phyloP scores from a whole-genome alignment of 2,113 vertebrate genomes.

The Hiodon alosoides region DNA sequence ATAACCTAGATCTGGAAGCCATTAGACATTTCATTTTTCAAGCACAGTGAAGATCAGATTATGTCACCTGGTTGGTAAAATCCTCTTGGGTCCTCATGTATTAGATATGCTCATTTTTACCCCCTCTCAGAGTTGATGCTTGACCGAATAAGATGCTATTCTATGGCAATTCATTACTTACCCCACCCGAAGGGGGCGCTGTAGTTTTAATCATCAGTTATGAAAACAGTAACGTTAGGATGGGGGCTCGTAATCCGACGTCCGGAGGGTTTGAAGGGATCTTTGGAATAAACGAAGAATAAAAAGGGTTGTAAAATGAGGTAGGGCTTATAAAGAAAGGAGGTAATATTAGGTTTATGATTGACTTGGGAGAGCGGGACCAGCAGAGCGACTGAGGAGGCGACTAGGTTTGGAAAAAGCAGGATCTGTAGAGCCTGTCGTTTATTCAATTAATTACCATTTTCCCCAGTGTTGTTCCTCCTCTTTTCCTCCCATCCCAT shows the following conservation, averaged over 20 bases:
- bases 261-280: constrained; percentile 1
- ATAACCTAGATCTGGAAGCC: neutral
- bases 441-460: constrained; percentile 14
- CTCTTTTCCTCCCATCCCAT: constrained; percentile 7
- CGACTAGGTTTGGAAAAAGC: neutral
- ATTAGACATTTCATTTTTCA: neutral
- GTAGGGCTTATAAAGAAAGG: constrained; percentile 19
- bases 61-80: neutral
- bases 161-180: neutral
- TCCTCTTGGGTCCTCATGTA: too few species aligned
- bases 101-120: too few species aligned
- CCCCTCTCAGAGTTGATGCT: neutral
- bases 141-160: neutral
- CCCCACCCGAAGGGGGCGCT: neutral
- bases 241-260: neutral
- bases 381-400: neutral
- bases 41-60: neutral
- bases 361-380: constrained; percentile 37
- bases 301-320: constrained; percentile 26
- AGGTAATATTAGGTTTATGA: constrained; percentile 34
- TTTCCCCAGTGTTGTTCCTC: neutral
- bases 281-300: constrained; percentile 35
- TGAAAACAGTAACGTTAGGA: neutral
- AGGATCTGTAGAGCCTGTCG: neutral
- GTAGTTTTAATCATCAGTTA: neutral